Base-by-base conservation (phyloP, 2,888 invertebrate species). In the Meteorus cinctellus region DNA sequence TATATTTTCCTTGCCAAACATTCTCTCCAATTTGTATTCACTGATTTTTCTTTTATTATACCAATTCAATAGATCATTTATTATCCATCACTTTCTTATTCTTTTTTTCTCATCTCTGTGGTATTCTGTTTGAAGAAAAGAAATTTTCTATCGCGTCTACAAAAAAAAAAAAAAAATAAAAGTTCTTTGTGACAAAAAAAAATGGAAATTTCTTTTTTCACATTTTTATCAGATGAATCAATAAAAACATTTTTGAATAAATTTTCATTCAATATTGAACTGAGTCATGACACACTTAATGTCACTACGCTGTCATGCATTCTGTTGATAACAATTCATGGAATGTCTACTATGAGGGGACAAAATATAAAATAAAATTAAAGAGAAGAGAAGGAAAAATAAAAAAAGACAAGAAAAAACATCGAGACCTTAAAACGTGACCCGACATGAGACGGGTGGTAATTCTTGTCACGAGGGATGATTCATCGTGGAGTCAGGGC, bases 401-500 rank as follows among this genome's bases (percentile, higher is more conserved):
- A 51, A 60, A 70, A 68, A 68, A 31, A 12, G 36, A 62, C 51
- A 48, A 29, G 45, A 66, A 41, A 60, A 60, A 62, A 70, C 71
- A 78, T 67, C 29, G 76, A 78, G 69, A 72, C 80, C 77, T 83
- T 80, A 80, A 82, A 82, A 86, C 86, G 86, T 86, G 86, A 86
- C 85, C 80, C 73, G 74, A 83, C 83, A 85, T 77, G 66, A 36
- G 51, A 62, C 45, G 70, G 34, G 68, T 31, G 72, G 36, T 65
- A 74, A 78, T 79, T 78, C 78, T 81, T 79, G 83, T 84, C 84
- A 83, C 71, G 78, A 55, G 76, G 81, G 81, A 84, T 86, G 84
- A 86, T 85, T 86, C 86, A 86, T 86, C 82, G 81, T 68, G 45
- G 72, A 82, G 79, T 85, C 82, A 63, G 71, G 51, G 79, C 82